These are phyloP conservation scores for Casuarius casuarius DNA, from an alignment of 2,113 vertebrate genomes.

Conservation along the genomic window DNA sequence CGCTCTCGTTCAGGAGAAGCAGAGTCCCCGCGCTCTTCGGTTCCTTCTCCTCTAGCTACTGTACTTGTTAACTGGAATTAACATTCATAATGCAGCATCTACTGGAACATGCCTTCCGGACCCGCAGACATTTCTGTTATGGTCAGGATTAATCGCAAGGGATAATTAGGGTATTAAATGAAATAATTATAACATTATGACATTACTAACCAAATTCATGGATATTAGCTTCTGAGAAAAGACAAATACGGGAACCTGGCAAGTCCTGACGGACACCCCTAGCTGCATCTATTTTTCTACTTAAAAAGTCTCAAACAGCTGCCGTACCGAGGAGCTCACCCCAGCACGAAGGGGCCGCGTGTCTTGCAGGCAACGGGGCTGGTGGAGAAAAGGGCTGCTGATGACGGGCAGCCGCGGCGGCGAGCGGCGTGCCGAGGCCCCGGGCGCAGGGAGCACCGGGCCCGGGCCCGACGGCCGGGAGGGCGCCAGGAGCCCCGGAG, in stretches of 20 bases:
- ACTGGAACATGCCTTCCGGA: conserved; percentile 62
- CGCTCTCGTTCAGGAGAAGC: not conserved
- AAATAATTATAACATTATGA: conserved; percentile 65
- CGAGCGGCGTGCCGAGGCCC: too few relatives aligned
- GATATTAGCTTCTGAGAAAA: conserved; percentile 49
- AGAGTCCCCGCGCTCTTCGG: not conserved
- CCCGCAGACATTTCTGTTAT: conserved; percentile 36
- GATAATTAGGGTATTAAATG: conserved; percentile 70
- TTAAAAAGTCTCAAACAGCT: not conserved
- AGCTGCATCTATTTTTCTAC: not conserved
- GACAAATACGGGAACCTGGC: not conserved
- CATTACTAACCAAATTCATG: conserved; percentile 56
- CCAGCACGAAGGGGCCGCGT: fast-evolving
- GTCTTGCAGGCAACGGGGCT: not conserved
- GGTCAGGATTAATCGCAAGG: conserved; percentile 68
- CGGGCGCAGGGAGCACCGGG: too few relatives aligned
- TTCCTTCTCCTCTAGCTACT: conserved; percentile 37
- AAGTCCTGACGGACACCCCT: conserved; percentile 22
- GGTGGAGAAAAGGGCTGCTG: not conserved
- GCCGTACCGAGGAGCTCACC: not conserved
- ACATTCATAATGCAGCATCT: conserved; percentile 39
- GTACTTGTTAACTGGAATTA: conserved; percentile 56
- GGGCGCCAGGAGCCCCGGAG: too few relatives aligned
- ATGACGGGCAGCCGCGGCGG: too few relatives aligned
- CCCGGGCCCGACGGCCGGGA: too few relatives aligned